phyloP scores from a whole-genome alignment of 92 coral and sea anemone species.

The Porites evermanni region DNA sequence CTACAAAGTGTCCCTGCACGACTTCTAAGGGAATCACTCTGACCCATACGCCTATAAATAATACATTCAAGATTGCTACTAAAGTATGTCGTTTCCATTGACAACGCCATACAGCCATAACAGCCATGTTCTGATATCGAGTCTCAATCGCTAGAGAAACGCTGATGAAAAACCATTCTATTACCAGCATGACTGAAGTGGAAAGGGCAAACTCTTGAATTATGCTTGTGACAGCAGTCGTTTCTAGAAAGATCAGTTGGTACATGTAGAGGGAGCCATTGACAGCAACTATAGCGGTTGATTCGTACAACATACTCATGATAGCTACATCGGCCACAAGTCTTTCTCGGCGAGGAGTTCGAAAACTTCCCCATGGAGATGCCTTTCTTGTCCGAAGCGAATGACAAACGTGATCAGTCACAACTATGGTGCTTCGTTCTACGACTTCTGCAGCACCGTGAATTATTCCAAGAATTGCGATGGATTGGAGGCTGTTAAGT shows the following conservation, averaged over 20 bases:
- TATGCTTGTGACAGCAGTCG: too few species aligned
- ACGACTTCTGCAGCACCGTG: constrained; percentile 40
- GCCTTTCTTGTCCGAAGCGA: too few species aligned
- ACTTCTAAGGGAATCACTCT: neutral
- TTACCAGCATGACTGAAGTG: constrained; percentile 9
- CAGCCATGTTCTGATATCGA: constrained; percentile 37
- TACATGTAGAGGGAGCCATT: too few species aligned
- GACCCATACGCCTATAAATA: neutral
- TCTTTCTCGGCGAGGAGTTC: too few species aligned
- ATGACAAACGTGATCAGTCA: too few species aligned
- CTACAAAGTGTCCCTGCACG: neutral
- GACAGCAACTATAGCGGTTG: too few species aligned
- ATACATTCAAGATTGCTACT: neutral
- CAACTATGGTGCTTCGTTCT: constrained; percentile 36
- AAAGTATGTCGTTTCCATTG: constrained; percentile 15
- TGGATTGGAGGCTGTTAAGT: constrained; percentile 6
- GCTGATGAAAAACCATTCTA: constrained; percentile 32
- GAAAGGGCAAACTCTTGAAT: neutral
- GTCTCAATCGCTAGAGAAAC: constrained; percentile 26
- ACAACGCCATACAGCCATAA: constrained; percentile 27
- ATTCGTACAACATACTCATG: too few species aligned
- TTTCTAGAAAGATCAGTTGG: too few species aligned
- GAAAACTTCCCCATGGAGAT: too few species aligned
- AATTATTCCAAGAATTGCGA: constrained; percentile 16
- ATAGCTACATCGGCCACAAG: too few species aligned